Evolutionary conservation across 2,113 vertebrate genomes (phyloP), one percentile per base, ranked within the genome.

Genomic region (Rostratula benghalensis): DNA sequence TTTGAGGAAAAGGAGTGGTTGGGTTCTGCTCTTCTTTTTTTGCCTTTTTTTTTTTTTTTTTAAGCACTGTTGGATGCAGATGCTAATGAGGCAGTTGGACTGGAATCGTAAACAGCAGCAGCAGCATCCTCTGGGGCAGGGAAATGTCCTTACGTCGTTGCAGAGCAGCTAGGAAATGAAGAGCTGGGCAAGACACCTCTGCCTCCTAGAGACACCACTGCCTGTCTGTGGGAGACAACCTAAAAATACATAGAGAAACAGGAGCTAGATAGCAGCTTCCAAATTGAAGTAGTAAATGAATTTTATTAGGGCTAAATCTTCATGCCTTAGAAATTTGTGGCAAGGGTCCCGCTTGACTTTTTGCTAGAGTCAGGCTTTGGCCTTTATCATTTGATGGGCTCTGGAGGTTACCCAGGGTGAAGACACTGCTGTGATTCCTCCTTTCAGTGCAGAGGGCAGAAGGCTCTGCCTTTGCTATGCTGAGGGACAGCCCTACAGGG

Each of bases 311-410:
- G 87, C 70, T 94, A 85, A 92, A 91, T 69, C 53, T 48, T 82
- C 61, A 57, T 89, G 57, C 13, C 24, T 96, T 97, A 96, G 96
- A 96, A 96, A 93, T 89, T 74, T 43, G 67, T 94, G 95, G 83
- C 93, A 92, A 85, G 46, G 67, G 54, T 96, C 89, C 94, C 70
- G 33, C 45, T 94, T 83, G 71, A 63, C 21, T 88, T 90, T 3
- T 90, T 3, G 22, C 50, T 79, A 30, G 73, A 91, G 63, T 31
- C 54, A n/a, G 70, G 46, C 70, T 87, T 83, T 94, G 77, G 65
- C 74, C 77, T 75, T 91, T 68, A 60, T 31, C 82, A 2, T 86
- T 93, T 64, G 39, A 10, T 30, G 57, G 74, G 16, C 87, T 83
- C 74, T 92, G 91, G 89, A 85, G 53, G 8, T n/a, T 8, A 21